Conservation (phyloP, 1,140 invertebrate species). For the Harlomillsia oculata region DNA sequence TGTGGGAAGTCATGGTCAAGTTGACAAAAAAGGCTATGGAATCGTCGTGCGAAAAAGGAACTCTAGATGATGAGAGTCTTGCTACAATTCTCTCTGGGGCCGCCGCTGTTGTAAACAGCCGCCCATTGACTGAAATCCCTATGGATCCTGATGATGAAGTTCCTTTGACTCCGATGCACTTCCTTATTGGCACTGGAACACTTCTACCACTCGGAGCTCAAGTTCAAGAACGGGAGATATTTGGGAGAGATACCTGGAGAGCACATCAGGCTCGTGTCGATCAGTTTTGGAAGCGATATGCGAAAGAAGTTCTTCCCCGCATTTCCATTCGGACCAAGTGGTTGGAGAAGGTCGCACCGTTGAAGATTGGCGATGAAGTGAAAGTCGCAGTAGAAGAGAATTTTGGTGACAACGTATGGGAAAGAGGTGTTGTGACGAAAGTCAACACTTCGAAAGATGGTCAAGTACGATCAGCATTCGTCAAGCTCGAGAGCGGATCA, state of each 20-base stretch:
- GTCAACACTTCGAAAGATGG: neutral
- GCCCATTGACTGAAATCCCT: neutral
- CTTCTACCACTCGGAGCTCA: neutral
- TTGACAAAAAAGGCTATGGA: neutral
- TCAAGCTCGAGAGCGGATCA: neutral
- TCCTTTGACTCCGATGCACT: neutral
- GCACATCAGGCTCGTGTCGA: neutral
- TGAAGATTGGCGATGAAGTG: neutral
- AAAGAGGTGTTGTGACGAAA: neutral
- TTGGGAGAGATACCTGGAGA: neutral
- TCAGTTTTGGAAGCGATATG: neutral
- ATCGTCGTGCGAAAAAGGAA: neutral
- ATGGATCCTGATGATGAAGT: neutral
- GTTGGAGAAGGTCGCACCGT: neutral
- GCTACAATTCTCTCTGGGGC: neutral
- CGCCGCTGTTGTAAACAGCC: neutral
- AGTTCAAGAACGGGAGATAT: neutral
- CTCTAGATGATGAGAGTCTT: neutral
- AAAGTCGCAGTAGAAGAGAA: neutral
- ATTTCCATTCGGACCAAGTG: neutral
- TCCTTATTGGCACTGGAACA: neutral
- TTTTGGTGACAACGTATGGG: neutral
- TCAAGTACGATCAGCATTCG: neutral
- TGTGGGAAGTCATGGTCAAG: neutral
- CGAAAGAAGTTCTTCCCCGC: neutral